Base-by-base conservation (phyloP, 2,797 vertebrate genomes). In the Coluber constrictor region DNA sequence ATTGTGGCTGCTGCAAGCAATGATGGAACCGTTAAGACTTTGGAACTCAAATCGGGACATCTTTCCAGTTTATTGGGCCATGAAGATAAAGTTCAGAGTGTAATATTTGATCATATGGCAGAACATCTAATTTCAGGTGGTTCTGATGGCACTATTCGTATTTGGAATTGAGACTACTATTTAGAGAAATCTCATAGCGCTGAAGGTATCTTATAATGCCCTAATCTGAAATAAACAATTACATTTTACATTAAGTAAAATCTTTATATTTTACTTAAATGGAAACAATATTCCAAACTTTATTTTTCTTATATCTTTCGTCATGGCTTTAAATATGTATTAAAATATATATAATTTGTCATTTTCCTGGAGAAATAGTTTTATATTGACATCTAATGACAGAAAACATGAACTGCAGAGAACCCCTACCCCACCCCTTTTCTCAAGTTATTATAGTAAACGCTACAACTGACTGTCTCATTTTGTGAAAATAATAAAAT, bases 321-420 rank as follows among this genome's bases (percentile, higher is more conserved):
- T 95, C 88, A 74, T 55, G 4, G n/a, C 1, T 88, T 83, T 60
- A 89, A 27, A 86, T 43, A 56, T 87, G 37, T 4, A 74, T 87
- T 13, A 37, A 43, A 60, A 18, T 54, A 47, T 25, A 89, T 47
- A 37, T 55, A 91, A 37, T 94, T 92, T 0, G 56, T 92, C n/a
- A 66, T 90, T 59, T 91, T 95, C 94, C 94, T 86, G 93, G 95
- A 97, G 96, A 97, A 97, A 86, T 70, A 96, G 97, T 97, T 97
- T 97, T 96, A 97, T 97, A 94, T 97, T 98, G 98, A 98, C 98
- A 97, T 97, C 98, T 98, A 98, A 98, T 97, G 97, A 96, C 97
- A 95, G 96, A 97, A 95, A 95, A 94, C 97, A 91, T 96, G 97
- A 98, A 98, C 95, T 98, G 97, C 97, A 98, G 87, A 95, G 96